Conservation (phyloP, 2,888 invertebrate genomes). For the Choristoneura rosaceana region DNA sequence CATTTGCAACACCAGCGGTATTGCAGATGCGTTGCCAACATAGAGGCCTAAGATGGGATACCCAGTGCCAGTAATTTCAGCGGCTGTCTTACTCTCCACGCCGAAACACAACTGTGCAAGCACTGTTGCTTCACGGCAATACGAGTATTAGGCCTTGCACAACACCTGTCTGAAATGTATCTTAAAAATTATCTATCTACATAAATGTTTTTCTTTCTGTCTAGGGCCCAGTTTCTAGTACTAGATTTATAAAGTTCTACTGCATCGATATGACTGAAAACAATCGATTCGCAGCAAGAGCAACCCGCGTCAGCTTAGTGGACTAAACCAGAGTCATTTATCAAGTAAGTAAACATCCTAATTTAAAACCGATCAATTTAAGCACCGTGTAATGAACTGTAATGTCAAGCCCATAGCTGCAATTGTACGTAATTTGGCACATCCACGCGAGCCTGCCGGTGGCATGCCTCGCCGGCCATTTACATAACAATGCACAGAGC, state of each 20-base stretch:
- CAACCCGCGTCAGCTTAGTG: neutral
- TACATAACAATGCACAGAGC: constrained; percentile 72
- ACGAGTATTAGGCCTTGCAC: too few species aligned
- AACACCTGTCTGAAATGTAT: too few species aligned
- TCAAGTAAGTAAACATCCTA: constrained; percentile 31
- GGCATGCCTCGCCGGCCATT: constrained; percentile 51
- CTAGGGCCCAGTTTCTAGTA: neutral
- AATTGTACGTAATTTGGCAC: constrained; percentile 40
- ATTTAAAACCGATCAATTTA: constrained; percentile 26
- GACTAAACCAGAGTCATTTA: neutral
- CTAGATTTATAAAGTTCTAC: neutral
- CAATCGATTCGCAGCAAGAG: neutral
- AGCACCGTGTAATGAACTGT: constrained; percentile 23
- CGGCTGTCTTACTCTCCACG: too few species aligned
- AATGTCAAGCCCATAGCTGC: constrained; percentile 23
- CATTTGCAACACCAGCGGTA: too few species aligned
- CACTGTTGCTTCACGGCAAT: too few species aligned
- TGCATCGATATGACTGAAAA: neutral
- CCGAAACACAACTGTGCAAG: too few species aligned
- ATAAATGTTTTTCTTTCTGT: neutral
- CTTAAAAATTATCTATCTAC: neutral
- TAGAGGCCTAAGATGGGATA: too few species aligned
- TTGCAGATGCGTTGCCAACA: too few species aligned
- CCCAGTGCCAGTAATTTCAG: too few species aligned
- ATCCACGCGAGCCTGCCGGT: constrained; percentile 16